Evolutionary conservation across 2,888 invertebrate species (phyloP), one percentile per base, ranked within the genome.

Genomic region (Galerucella pusilla): DNA sequence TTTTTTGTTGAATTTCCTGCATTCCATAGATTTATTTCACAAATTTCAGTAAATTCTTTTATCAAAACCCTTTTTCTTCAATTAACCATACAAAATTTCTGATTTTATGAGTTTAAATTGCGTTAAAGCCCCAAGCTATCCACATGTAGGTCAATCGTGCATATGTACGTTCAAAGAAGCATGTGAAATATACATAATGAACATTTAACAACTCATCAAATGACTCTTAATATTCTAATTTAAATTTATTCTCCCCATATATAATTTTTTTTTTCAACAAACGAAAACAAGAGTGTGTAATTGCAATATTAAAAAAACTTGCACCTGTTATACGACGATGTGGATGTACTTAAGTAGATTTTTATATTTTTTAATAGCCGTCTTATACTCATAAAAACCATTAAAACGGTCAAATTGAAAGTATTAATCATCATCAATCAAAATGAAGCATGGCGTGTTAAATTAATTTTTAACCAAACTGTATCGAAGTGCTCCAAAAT

Each of bases 351-450:
- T 75, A 74, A 75, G 72, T 74, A 66, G 42, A 69, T 76, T 79
- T 80, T 78, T 75, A 77, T 80, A 77, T 75, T 73, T 71, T 80
- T 80, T 79, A 81, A 81, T 78, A 78, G 78, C 71, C 66, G 65
- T 63, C 71, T 61, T 73, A 67, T 76, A 75, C 68, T n/a, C 16
- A 64, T 71, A 67, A 69, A 54, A 66, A 69, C 71, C 75, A 78
- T 71, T 76, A 76, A 78, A 76, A 72, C 60, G 64, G 70, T 71
- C 63, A 71, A 67, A 76, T 72, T 71, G 71, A 72, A 73, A 75
- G 64, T 69, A 77, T 77, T 66, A 74, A 75, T 75, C 71, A 75
- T 74, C 75, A 78, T 76, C 63, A 73, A 76, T 75, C 76, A 72
- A 73, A 71, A 52, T 46, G 71, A 69, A 78, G 42, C 63, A 65